Conservation (phyloP, 1,140 invertebrate species). For the Psix sp. region DNA sequence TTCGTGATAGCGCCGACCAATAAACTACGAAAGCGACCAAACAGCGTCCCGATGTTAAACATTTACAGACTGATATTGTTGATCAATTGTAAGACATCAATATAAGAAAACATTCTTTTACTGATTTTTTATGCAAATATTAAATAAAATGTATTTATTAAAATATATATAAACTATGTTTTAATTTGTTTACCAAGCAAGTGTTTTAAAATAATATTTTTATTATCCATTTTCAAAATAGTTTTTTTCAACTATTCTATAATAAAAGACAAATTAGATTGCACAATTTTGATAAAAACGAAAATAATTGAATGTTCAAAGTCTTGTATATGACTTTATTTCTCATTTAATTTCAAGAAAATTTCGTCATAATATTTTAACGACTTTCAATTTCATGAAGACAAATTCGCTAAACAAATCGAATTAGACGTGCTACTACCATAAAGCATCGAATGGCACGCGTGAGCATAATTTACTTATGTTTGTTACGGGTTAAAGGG, state of each 20-base stretch:
- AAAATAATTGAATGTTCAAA: too few species aligned
- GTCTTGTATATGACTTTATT: too few species aligned
- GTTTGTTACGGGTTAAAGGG: conserved; percentile 74
- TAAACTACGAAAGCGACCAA: conserved; percentile 43
- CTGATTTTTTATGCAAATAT: too few species aligned
- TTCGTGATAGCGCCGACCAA: conserved; percentile 28
- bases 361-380: not conserved
- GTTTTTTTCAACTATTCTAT: too few species aligned
- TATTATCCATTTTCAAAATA: too few species aligned
- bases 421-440: conserved; percentile 59
- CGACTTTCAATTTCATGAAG: conserved; percentile 26
- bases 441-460: conserved; percentile 70
- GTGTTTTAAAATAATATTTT: too few species aligned
- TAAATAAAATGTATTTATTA: too few species aligned
- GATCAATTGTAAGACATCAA: not conserved
- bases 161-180: too few species aligned
- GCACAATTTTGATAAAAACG: too few species aligned
- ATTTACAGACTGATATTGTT: conserved; percentile 34
- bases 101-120: conserved; percentile 3
- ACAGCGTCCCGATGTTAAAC: conserved; percentile 32
- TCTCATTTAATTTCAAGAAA: not conserved
- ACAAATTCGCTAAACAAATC: conserved; percentile 59
- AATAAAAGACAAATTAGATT: too few species aligned
- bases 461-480: conserved; percentile 75
- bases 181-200: too few species aligned